A percentile compares a stretch with the other conserved stretches of the same genome.
These are phyloP conservation scores for Phasianus colchicus DNA, from an alignment of 2,113 vertebrate genomes.

Conservation along the genomic window DNA sequence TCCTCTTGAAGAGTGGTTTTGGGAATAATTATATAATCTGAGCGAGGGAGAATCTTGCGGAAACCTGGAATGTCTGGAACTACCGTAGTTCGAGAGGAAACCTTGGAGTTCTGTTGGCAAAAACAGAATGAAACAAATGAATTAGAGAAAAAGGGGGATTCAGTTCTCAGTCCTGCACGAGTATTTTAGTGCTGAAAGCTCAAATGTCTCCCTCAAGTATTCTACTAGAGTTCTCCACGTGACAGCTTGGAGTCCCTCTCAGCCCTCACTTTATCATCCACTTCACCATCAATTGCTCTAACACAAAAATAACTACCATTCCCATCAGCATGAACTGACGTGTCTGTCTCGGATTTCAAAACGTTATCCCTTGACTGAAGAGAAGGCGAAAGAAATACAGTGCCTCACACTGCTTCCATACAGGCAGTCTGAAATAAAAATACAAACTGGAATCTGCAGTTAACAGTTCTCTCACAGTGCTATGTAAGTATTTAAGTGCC, in stretches of 20 bases:
- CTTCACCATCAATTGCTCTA: not conserved
- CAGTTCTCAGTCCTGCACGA: not conserved
- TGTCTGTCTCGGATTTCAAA: not conserved
- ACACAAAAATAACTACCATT: not conserved
- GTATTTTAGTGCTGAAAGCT: not conserved
- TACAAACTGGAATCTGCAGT: not conserved
- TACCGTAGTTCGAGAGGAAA: constrained; percentile 69
- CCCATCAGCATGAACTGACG: accelerated
- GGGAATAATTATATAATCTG: constrained; percentile 90
- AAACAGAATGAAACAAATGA: not conserved
- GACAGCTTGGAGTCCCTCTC: not conserved
- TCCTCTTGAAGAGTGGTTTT: constrained; percentile 82
- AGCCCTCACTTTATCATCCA: not conserved
- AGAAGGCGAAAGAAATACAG: not conserved
- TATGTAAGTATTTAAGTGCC: not conserved
- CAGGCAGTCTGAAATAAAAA: not conserved
- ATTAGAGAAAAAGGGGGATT: not conserved
- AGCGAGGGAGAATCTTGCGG: constrained; percentile 95
- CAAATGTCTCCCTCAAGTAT: not conserved
- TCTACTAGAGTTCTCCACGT: not conserved
- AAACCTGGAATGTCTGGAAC: constrained; percentile 93
- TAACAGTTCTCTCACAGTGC: not conserved
- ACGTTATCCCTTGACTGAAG: not conserved
- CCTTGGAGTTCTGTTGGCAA: constrained; percentile 76
- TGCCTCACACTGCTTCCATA: not conserved